Base-by-base conservation (phyloP, 2,888 invertebrate species). In the Thumatha senex region DNA sequence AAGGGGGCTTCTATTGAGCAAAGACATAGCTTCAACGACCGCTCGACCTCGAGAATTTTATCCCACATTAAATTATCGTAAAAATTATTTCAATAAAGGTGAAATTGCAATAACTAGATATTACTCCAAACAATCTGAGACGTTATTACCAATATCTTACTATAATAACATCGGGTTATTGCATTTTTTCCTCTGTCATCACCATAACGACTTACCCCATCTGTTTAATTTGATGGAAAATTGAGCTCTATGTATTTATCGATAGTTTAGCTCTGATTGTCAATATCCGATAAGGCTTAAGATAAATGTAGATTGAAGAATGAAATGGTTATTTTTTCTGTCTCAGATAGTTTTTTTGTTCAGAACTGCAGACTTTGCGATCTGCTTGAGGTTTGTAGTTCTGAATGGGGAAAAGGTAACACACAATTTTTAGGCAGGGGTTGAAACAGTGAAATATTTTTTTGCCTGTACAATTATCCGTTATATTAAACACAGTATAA, bases 181-280 rank as follows among this genome's bases (percentile, higher is more conserved):
- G 58, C 54, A 51, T 60, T 75, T 79, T 78, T 78, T 80, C 70
- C 72, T 51, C 69, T 69, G 48, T 64, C 72, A 71, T 72, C 65
- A 57, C 63, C 62, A 64, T 72, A 70, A 56, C 65, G 59, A 82
- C 70, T 84, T 77, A 88, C 85, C 87, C 74, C 43, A 43, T 61
- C 56, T 72, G 86, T 69, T 78, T 82, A 87, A 88, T 88, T 82
- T 70, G 58, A 68, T 67, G 87, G 88, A 88, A 88, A 88, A 88
- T 88, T 82, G 83, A 79, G 65, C 79, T 74, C 66, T 68, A 72
- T 64, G 50, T 54, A 61, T 43, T 56, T 54, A 61, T 43, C 57
- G 54, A 64, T 56, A 48, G 40, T 61, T 56, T 57, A 50, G 55
- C 63, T 68, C 72, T 70, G 68, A 64, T 63, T 67, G 59, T 64